Conservation (phyloP, 2,113 vertebrate species). For the Paramormyrops kingsleyae region DNA sequence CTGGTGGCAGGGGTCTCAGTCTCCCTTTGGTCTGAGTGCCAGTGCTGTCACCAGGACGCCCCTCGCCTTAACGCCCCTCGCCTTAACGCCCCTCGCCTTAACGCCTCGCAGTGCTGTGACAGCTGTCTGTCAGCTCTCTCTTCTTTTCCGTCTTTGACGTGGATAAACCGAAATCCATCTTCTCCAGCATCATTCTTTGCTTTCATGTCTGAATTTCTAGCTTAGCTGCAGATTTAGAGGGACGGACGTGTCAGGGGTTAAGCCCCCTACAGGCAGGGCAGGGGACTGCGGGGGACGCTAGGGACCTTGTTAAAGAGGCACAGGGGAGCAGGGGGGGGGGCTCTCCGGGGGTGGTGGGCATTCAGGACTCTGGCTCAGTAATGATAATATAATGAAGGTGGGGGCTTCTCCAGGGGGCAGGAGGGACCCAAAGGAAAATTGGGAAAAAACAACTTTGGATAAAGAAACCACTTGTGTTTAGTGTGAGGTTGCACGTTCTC, state of each 20-base stretch:
- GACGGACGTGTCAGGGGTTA: not conserved
- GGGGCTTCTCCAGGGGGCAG: no score
- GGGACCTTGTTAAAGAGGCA: not conserved
- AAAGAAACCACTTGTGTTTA: not conserved
- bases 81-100: conserved; percentile 40
- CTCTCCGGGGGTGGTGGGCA: not conserved
- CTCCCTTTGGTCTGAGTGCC: conserved; percentile 98
- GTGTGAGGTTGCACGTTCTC: not conserved
- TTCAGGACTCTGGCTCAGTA: not conserved
- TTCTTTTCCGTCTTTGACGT: not conserved
- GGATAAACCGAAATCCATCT: not conserved
- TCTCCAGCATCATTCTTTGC: not conserved
- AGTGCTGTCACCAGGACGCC: conserved; percentile 53
- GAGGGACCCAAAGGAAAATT: not conserved
- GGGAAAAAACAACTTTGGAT: not conserved
- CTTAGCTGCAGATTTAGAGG: not conserved
- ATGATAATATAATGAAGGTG: conserved; percentile 1
- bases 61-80: conserved; percentile 47
- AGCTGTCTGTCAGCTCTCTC: conserved; percentile 44
- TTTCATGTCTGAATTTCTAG: not conserved
- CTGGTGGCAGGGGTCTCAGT: conserved; percentile 92
- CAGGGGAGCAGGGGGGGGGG: not conserved
- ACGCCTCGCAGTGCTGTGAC: conserved; percentile 44
- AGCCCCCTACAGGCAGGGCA: not conserved
- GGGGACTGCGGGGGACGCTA: not conserved